Percentiles rank a stretch among this genome's conserved stretches.
Conservation (phyloP, 2,797 vertebrate species). For the Chaenodraco wilsoni region DNA sequence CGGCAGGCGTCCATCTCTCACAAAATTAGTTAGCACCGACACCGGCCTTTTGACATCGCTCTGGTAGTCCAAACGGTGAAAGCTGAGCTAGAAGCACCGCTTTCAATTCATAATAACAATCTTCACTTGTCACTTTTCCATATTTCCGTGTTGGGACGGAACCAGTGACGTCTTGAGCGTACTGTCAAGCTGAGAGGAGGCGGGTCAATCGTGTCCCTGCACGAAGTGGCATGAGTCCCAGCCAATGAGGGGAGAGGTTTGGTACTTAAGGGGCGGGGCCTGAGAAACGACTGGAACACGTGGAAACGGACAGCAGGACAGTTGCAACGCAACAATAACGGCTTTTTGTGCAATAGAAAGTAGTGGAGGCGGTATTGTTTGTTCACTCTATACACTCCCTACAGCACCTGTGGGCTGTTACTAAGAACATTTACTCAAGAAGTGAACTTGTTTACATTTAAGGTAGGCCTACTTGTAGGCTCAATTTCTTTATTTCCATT, state of each 20-base stretch:
- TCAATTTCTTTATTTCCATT: not conserved
- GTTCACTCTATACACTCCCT: not conserved
- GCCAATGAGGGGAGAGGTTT: conserved; percentile 61
- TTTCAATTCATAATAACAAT: conserved; percentile 47
- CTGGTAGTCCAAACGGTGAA: too few relatives aligned
- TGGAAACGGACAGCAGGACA: conserved; percentile 71
- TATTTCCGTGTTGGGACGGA: conserved; percentile 85
- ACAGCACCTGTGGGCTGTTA: not conserved
- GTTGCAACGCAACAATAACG: conserved; percentile 50
- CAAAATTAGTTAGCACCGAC: conserved; percentile 4
- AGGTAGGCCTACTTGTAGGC: too few relatives aligned
- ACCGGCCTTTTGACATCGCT: not conserved
- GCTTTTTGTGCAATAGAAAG: conserved; percentile 72
- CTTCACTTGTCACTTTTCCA: conserved; percentile 30
- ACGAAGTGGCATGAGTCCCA: conserved; percentile 37
- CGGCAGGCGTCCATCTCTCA: conserved; percentile 40
- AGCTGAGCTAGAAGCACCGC: not conserved
- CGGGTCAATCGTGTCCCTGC: not conserved
- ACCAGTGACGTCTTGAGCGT: conserved; percentile 60
- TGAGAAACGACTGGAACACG: conserved; percentile 81
- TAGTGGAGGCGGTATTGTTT: conserved; percentile 59
- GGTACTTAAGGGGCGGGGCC: conserved; percentile 50
- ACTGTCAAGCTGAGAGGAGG: conserved; percentile 39
- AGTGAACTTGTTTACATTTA: not conserved
- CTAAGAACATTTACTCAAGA: not conserved